phyloP scores from a whole-genome alignment of 2,797 vertebrate genomes.

The Peromyscus eremicus region DNA sequence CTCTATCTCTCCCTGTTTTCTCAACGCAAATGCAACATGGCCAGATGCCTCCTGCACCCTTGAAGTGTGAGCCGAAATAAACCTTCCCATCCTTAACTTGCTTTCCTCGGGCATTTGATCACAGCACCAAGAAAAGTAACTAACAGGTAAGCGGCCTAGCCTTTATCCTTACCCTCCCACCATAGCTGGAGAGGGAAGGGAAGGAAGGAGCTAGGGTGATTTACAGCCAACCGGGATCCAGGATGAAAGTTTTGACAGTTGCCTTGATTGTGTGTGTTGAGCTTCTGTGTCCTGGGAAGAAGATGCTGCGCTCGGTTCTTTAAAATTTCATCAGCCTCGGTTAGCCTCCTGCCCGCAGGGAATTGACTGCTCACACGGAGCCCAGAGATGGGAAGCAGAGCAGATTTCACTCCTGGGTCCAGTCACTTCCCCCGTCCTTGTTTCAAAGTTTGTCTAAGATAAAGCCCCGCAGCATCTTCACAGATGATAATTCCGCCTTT shows the following conservation, averaged over 20 bases:
- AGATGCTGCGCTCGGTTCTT: neutral
- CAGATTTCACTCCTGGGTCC: neutral
- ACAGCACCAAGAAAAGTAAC: neutral
- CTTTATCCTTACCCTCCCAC: neutral
- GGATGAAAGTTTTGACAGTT: neutral
- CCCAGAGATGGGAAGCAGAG: neutral
- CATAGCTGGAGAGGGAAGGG: neutral
- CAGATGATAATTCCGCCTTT: neutral
- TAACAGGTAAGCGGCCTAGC: neutral
- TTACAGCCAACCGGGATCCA: neutral
- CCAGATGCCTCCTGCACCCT: neutral
- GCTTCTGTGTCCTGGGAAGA: neutral
- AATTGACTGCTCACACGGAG: neutral
- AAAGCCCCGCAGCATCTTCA: neutral
- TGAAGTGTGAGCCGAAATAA: neutral
- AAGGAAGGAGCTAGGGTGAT: neutral
- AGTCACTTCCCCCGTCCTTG: neutral
- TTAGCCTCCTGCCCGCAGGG: constrained; percentile 45
- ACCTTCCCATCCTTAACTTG: neutral
- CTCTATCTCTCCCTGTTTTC: neutral
- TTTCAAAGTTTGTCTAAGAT: neutral
- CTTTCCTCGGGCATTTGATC: neutral
- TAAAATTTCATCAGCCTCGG: constrained; percentile 25
- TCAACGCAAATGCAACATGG: neutral
- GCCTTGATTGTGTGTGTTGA: neutral